Percentiles rank a stretch among this genome's conserved stretches.
Evolutionary conservation across 2,797 vertebrate genomes (phyloP).

Genomic region (Hipposideros larvatus): DNA sequence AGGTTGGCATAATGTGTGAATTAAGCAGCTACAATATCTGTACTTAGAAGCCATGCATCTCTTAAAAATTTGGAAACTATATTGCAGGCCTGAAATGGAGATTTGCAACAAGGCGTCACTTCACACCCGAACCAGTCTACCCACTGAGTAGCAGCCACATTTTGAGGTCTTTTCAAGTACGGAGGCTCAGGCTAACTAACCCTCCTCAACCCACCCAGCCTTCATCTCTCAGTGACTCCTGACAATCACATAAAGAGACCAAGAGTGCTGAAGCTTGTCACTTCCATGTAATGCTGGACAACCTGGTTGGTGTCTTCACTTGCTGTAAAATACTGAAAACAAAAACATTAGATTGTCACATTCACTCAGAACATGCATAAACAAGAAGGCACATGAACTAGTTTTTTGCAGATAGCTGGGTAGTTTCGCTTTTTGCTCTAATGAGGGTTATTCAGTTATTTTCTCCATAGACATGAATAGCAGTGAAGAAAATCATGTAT

Average conservation of each 20-base stretch:
- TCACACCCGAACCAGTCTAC: not conserved
- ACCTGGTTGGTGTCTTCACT: not conserved
- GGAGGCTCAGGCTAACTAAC: not conserved
- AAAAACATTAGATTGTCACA: not conserved
- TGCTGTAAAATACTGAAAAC: slow-evolving; percentile 25
- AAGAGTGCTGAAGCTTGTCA: not conserved
- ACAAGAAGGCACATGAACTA: not conserved
- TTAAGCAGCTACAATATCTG: not conserved
- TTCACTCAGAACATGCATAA: not conserved
- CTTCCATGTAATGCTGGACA: not conserved
- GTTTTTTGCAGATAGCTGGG: not conserved
- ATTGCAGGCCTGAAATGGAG: not conserved
- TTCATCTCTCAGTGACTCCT: not conserved
- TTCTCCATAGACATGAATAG: not conserved
- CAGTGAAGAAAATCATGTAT: not conserved
- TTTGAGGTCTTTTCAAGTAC: not conserved
- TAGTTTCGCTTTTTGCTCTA: not conserved
- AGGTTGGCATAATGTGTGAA: not conserved
- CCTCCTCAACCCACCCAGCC: not conserved
- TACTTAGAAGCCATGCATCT: not conserved
- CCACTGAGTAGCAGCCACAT: not conserved
- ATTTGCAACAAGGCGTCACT: not conserved
- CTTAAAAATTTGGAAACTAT: not conserved
- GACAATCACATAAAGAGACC: not conserved
- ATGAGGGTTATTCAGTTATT: not conserved